Percentiles rank a stretch among this genome's conserved stretches.
These are phyloP conservation scores for Acanthopagrus latus DNA, from an alignment of 2,797 vertebrate species.

Conservation along the genomic window DNA sequence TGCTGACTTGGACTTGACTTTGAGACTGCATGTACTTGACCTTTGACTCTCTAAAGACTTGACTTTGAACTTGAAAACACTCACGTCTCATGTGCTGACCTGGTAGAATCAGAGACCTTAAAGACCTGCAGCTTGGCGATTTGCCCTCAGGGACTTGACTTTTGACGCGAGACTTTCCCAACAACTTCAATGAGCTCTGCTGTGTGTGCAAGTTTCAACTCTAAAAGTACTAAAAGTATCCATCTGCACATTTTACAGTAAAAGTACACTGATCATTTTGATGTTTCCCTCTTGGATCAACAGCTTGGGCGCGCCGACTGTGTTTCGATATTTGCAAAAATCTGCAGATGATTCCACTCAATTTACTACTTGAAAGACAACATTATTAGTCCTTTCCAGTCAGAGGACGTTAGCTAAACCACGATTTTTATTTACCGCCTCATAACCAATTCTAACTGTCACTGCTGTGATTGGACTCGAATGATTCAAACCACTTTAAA, in stretches of 20 bases:
- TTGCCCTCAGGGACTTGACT: neutral
- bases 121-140: neutral
- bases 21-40: neutral
- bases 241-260: neutral
- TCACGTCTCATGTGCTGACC: neutral
- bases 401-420: neutral
- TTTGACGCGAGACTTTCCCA: neutral
- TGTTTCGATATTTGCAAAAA: slow-evolving; percentile 4
- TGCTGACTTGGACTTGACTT: slow-evolving; percentile 11
- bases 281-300: neutral
- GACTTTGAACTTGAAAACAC: slow-evolving; percentile 2
- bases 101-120: neutral
- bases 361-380: slow-evolving; percentile 22
- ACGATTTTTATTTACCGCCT: slow-evolving; percentile 1
- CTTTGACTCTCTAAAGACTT: slow-evolving; percentile 4
- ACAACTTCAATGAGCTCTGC: slow-evolving; percentile 28
- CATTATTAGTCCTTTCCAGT: neutral
- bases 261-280: neutral
- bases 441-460: neutral
- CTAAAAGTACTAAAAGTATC: neutral
- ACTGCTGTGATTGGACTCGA: slow-evolving; percentile 13
- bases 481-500: slow-evolving; percentile 37
- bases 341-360: no score
- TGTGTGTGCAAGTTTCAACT: slow-evolving; percentile 1
- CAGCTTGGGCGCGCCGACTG: neutral